Evolutionary conservation across 2,888 invertebrate genomes (phyloP).

Genomic region (Drosophila lutescens): DNA sequence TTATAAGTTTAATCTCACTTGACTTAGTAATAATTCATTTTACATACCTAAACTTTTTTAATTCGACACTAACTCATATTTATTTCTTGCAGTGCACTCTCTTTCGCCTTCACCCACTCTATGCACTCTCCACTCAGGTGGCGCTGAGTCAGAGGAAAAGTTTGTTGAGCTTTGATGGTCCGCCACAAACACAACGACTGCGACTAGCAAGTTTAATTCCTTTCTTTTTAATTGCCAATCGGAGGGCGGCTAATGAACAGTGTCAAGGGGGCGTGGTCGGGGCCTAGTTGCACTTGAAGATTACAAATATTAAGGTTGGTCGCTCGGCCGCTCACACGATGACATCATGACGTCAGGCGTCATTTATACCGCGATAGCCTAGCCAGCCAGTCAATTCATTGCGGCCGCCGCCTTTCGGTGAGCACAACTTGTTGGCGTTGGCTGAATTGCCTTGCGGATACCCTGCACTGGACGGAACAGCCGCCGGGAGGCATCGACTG

Average conservation of each 20-base stretch:
- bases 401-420: conserved; percentile 26
- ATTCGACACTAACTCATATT: background rate
- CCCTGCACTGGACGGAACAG: conserved; percentile 4
- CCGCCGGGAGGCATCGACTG: background rate
- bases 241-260: conserved; percentile 7
- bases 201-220: conserved; percentile 10
- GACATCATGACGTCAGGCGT: conserved; percentile 64
- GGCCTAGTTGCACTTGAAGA: conserved; percentile 40
- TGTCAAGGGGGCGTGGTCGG: conserved; percentile 24
- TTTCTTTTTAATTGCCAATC: conserved; percentile 36
- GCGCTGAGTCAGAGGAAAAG: conserved; percentile 22
- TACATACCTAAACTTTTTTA: no score
- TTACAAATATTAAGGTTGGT: conserved; percentile 28
- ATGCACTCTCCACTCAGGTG: background rate
- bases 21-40: no score
- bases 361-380: conserved; percentile 31
- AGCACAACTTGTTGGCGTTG: conserved; percentile 45
- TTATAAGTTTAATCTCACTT: no score
- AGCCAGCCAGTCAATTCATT: conserved; percentile 13
- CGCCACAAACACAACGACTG: background rate
- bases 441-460: conserved; percentile 23
- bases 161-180: conserved; percentile 6
- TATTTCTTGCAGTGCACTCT: background rate
- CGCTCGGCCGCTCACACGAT: conserved; percentile 22
- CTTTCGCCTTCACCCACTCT: conserved; percentile 16